A percentile compares a stretch with the other conserved stretches of the same genome.
Conservation (phyloP, 2,113 vertebrate genomes). For the Carollia perspicillata region DNA sequence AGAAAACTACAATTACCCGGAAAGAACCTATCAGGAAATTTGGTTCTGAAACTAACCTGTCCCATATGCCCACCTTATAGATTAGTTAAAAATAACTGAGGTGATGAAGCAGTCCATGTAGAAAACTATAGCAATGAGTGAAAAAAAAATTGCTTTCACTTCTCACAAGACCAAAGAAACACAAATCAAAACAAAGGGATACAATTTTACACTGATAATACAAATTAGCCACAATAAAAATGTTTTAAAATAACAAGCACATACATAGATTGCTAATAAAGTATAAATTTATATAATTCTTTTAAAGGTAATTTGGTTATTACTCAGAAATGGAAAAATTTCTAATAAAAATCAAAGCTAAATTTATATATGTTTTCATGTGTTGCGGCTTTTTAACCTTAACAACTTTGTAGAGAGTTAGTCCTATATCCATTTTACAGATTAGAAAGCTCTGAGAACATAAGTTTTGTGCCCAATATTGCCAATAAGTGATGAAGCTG, state of each 20-base stretch:
- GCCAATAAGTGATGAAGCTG: background rate
- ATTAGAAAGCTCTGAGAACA: slow-evolving; percentile 27
- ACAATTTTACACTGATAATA: slow-evolving; percentile 8
- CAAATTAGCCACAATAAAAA: slow-evolving; percentile 25
- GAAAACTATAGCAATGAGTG: slow-evolving; percentile 18
- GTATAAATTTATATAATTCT: background rate
- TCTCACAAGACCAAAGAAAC: slow-evolving; percentile 11
- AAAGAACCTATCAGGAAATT: background rate
- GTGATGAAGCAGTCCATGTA: background rate
- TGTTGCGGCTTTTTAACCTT: background rate
- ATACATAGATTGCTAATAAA: background rate
- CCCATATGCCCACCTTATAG: background rate
- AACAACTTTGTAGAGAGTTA: slow-evolving; percentile 16
- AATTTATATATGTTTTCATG: background rate
- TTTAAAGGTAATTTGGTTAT: slow-evolving; percentile 24
- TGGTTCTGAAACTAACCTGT: background rate
- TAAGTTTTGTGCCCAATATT: background rate
- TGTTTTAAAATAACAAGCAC: slow-evolving; percentile 26
- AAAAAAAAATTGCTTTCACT: background rate
- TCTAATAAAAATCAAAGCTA: slow-evolving; percentile 36
- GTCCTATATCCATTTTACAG: background rate
- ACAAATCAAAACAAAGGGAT: slow-evolving; percentile 28
- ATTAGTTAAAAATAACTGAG: slow-evolving; percentile 23
- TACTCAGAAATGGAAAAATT: background rate
- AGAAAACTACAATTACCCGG: background rate